A percentile compares a stretch with the other conserved stretches of the same genome.
These are phyloP conservation scores for Drepana arcuata DNA, from an alignment of 1,140 invertebrate genomes.

Conservation along the genomic window DNA sequence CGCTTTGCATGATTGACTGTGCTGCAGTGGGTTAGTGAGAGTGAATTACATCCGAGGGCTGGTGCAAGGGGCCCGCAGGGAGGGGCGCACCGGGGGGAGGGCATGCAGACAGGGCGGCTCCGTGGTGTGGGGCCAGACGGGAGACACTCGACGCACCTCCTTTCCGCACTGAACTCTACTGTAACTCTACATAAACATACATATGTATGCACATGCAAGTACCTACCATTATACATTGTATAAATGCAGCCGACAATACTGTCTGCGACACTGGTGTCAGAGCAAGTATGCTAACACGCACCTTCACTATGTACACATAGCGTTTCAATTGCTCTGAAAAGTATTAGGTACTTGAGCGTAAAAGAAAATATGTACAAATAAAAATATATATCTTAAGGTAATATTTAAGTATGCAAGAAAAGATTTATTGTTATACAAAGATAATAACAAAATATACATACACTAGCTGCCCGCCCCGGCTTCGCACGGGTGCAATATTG, in stretches of 20 bases:
- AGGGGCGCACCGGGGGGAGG: constrained; percentile 27
- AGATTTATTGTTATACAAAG: no score
- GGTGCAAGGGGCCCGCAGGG: constrained; percentile 9
- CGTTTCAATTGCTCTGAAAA: no score
- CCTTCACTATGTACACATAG: no score
- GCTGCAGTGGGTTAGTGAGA: constrained; percentile 71
- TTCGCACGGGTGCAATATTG: no score
- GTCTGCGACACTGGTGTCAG: constrained; percentile 35
- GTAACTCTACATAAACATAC: constrained; percentile 42
- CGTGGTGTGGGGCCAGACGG: constrained; percentile 61
- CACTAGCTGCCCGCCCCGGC: no score
- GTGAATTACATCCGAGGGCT: constrained; percentile 50
- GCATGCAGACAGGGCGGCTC: constrained; percentile 48
- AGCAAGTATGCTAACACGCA: no score
- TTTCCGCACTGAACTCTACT: constrained; percentile 53
- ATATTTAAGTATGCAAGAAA: no score
- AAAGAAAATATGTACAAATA: no score
- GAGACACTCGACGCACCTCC: constrained; percentile 58
- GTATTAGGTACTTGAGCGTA: no score
- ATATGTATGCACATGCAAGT: constrained; percentile 35
- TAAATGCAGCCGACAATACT: constrained; percentile 48
- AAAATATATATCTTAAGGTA: no score
- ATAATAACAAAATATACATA: no score
- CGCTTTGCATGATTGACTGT: constrained; percentile 65
- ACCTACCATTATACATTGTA: no score